These are phyloP conservation scores for Molossus alvarezi DNA, from an alignment of 2,797 vertebrate genomes.

Conservation along the genomic window DNA sequence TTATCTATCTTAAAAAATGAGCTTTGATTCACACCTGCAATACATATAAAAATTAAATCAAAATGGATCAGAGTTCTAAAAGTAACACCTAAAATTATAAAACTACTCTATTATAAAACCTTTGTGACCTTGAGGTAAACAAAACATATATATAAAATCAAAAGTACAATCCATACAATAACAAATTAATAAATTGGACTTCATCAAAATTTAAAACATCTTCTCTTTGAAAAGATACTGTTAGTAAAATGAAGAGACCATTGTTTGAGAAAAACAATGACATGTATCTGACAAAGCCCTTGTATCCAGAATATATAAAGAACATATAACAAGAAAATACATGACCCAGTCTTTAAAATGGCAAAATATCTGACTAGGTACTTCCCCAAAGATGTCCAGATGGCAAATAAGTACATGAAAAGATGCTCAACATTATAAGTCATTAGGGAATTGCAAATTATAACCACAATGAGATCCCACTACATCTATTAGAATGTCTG, in stretches of 20 bases:
- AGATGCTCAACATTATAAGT: neutral
- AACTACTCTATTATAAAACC: neutral
- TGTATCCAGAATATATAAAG: too few relatives aligned
- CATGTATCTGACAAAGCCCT: neutral
- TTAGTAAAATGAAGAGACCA: neutral
- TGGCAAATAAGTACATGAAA: neutral
- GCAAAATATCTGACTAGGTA: neutral
- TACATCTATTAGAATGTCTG: too few relatives aligned
- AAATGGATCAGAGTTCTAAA: neutral
- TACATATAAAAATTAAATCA: neutral
- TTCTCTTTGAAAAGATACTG: conserved; percentile 9
- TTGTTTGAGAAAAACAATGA: neutral
- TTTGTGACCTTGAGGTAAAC: neutral
- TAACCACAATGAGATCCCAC: neutral
- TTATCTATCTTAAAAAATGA: neutral
- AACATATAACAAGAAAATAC: neutral
- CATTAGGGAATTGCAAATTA: neutral
- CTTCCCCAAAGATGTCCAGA: neutral
- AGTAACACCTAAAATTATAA: neutral
- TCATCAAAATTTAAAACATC: neutral
- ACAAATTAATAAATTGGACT: neutral
- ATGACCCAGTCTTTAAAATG: neutral
- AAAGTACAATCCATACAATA: neutral
- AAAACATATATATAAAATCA: neutral
- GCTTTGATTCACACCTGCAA: neutral